Conservation (phyloP, 2,888 invertebrate species). For the Athetis lepigone region DNA sequence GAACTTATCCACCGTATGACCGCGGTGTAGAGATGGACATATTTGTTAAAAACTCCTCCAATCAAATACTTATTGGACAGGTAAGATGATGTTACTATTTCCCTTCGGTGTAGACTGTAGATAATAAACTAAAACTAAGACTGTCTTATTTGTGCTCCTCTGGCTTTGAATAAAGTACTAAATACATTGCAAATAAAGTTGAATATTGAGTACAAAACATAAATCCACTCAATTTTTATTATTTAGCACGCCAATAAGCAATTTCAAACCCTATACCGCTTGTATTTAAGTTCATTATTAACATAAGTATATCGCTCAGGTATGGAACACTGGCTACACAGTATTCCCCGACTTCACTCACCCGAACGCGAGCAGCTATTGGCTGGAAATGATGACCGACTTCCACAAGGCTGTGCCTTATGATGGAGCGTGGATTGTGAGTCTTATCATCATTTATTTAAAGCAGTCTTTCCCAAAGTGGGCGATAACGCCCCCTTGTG, state of each 20-base stretch:
- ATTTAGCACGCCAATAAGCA: too few relatives aligned
- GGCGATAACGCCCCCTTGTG: too few relatives aligned
- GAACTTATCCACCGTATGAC: slow-evolving; percentile 94
- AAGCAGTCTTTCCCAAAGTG: background rate
- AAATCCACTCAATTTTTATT: too few relatives aligned
- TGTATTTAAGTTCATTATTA: too few relatives aligned
- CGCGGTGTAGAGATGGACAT: slow-evolving; percentile 93
- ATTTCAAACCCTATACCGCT: background rate
- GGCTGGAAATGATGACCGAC: slow-evolving; percentile 92
- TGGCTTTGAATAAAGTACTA: too few relatives aligned
- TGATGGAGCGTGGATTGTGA: slow-evolving; percentile 96
- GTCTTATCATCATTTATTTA: slow-evolving; percentile 68
- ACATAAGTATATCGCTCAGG: slow-evolving; percentile 74
- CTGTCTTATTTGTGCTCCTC: too few relatives aligned
- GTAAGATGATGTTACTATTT: slow-evolving; percentile 76
- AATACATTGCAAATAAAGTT: too few relatives aligned
- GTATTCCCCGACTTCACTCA: slow-evolving; percentile 96
- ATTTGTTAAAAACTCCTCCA: slow-evolving; percentile 93
- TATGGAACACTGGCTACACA: slow-evolving; percentile 93
- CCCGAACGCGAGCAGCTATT: slow-evolving; percentile 93
- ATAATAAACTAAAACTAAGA: too few relatives aligned
- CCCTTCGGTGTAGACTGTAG: too few relatives aligned
- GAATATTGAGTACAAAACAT: too few relatives aligned
- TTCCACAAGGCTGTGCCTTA: slow-evolving; percentile 92
- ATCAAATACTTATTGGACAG: slow-evolving; percentile 93